Conservation (phyloP, 1,140 invertebrate species). For the Brachionus rubens region DNA sequence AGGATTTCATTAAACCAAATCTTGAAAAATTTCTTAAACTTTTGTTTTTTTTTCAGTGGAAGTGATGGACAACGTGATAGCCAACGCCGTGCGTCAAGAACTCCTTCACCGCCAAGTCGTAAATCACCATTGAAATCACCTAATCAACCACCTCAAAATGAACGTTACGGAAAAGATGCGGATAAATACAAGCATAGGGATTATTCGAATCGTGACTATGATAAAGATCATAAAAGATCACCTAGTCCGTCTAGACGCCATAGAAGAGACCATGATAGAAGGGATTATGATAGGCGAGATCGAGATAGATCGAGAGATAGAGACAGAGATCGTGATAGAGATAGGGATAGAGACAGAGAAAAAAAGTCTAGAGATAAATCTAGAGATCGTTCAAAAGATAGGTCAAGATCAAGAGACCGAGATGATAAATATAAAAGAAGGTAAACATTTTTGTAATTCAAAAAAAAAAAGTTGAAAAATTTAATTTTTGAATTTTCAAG, state of each 20-base stretch:
- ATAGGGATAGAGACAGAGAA: conserved; percentile 13
- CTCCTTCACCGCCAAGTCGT: conserved; percentile 1
- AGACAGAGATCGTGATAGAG: not conserved
- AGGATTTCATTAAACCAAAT: no score
- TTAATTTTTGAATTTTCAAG: not conserved
- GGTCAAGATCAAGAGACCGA: conserved; percentile 28
- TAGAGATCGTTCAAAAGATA: conserved; percentile 9
- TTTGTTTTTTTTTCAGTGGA: no score
- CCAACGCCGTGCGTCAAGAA: not conserved
- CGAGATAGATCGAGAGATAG: not conserved
- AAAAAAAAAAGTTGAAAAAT: not conserved
- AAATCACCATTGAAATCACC: conserved; percentile 18
- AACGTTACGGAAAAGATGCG: not conserved
- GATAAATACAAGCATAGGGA: conserved; percentile 20
- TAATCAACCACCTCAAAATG: not conserved
- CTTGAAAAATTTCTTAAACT: no score
- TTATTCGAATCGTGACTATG: not conserved
- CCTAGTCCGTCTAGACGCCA: conserved; percentile 18
- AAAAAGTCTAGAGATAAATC: conserved; percentile 13
- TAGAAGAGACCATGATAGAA: conserved; percentile 22
- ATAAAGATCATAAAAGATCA: conserved; percentile 19
- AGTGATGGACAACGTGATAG: not conserved
- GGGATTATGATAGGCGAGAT: not conserved
- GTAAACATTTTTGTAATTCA: not conserved
- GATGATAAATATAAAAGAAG: conserved; percentile 41